A percentile compares a stretch with the other conserved stretches of the same genome.
These are phyloP conservation scores for Syngnathus acus DNA, from an alignment of 2,797 vertebrate species.

Conservation along the genomic window DNA sequence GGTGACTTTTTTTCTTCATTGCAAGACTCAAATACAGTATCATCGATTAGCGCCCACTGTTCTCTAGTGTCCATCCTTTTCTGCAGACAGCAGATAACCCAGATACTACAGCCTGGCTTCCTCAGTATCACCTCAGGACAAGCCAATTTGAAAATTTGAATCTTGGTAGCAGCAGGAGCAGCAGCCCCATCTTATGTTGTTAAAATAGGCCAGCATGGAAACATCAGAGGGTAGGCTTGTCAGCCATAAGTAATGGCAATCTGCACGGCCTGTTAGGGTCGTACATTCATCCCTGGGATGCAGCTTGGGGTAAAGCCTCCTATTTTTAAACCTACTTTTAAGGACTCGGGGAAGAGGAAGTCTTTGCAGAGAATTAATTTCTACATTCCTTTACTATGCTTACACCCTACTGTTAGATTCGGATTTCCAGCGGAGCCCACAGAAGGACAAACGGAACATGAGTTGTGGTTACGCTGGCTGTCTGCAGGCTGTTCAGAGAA, in stretches of 20 bases:
- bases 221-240: conserved; percentile 75
- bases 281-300: conserved; percentile 70
- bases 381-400: conserved; percentile 8
- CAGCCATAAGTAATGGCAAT: conserved; percentile 79
- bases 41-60: not conserved
- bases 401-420: conserved; percentile 4
- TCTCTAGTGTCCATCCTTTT: conserved; percentile 34
- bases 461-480: not conserved
- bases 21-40: not conserved
- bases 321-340: conserved; percentile 70
- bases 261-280: conserved; percentile 68
- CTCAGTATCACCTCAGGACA: conserved; percentile 60
- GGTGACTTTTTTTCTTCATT: not conserved
- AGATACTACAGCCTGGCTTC: conserved; percentile 52
- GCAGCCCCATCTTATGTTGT: conserved; percentile 70
- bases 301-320: conserved; percentile 64
- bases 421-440: conserved; percentile 1
- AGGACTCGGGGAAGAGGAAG: conserved; percentile 40
- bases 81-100: conserved; percentile 39
- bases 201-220: conserved; percentile 74
- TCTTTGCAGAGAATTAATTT: conserved; percentile 25
- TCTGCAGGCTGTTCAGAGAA: conserved; percentile 4
- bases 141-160: conserved; percentile 63
- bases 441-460: conserved; percentile 9
- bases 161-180: conserved; percentile 59